Percentiles rank a stretch among this genome's conserved stretches.
Evolutionary conservation across 2,888 invertebrate genomes (phyloP).

Genomic region (Drosophila anomalipes): DNA sequence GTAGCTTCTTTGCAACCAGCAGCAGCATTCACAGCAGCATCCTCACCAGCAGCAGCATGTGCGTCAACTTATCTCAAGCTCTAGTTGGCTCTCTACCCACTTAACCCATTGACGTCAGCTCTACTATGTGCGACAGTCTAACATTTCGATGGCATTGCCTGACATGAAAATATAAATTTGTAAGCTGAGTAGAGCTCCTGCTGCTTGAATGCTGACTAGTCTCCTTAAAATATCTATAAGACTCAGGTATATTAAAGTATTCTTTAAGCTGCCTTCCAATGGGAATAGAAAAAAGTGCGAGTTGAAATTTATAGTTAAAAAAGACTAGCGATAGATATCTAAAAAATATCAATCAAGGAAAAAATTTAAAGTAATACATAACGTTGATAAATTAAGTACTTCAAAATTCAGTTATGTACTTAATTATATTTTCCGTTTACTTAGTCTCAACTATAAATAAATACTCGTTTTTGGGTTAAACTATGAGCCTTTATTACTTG

Average conservation of each 20-base stretch:
- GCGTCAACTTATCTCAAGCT: conserved; percentile 51
- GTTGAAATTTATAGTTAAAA: not conserved
- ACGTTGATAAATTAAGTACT: not conserved
- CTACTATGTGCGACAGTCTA: conserved; percentile 14
- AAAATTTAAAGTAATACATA: not conserved
- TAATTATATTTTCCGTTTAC: not conserved
- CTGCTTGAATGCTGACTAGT: conserved; percentile 1
- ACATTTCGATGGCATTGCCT: conserved; percentile 19
- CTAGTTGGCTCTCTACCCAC: conserved; percentile 12
- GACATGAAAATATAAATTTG: conserved; percentile 7
- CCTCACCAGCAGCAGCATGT: conserved; percentile 24
- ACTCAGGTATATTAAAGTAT: not conserved
- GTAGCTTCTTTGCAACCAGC: conserved; percentile 35
- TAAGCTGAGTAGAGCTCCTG: conserved; percentile 2
- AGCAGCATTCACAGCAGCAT: conserved; percentile 3
- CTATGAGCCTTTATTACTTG: conserved; percentile 5
- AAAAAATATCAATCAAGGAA: not conserved
- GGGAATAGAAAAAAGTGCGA: not conserved
- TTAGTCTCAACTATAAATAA: not conserved
- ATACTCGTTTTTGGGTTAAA: conserved; percentile 27
- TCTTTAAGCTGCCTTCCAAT: not conserved
- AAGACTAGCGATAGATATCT: not conserved
- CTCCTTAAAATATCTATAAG: not conserved
- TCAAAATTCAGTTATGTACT: too few relatives aligned
- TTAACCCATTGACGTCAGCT: conserved; percentile 48